Conservation (phyloP, 1,140 invertebrate species). For the Antheraea pernyi region DNA sequence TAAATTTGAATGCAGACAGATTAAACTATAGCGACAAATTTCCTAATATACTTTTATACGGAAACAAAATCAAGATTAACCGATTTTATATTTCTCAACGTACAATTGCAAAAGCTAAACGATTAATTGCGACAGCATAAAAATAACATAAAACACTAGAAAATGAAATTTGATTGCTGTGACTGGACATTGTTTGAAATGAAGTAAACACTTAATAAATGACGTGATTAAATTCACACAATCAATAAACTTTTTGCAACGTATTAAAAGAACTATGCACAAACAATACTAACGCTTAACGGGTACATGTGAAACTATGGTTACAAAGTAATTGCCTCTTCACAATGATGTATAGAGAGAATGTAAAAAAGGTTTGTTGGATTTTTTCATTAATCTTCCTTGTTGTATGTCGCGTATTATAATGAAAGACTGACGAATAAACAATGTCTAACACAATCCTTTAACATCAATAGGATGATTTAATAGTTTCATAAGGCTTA, state of each 20-base stretch:
- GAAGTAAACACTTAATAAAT: not conserved
- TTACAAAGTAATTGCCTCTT: not conserved
- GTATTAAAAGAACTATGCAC: not conserved
- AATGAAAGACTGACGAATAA: too few relatives aligned
- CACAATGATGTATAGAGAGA: not conserved
- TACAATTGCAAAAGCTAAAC: not conserved
- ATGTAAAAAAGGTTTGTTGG: too few relatives aligned
- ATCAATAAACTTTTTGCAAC: not conserved
- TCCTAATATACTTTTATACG: too few relatives aligned
- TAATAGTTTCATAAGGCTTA: too few relatives aligned
- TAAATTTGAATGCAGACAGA: too few relatives aligned
- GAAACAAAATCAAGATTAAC: too few relatives aligned
- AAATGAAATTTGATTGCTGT: not conserved
- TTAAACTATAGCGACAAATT: too few relatives aligned
- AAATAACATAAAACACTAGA: not conserved
- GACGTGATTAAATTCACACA: not conserved
- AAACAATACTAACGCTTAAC: conserved; percentile 5
- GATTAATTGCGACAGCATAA: not conserved
- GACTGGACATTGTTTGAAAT: not conserved
- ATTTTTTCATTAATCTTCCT: too few relatives aligned
- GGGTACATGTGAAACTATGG: not conserved
- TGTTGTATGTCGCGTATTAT: too few relatives aligned
- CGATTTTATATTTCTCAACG: too few relatives aligned
- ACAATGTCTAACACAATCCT: too few relatives aligned
- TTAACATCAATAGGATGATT: too few relatives aligned